These are phyloP conservation scores for Trichonephila clavata DNA, from an alignment of 1,140 invertebrate species.

Conservation along the genomic window DNA sequence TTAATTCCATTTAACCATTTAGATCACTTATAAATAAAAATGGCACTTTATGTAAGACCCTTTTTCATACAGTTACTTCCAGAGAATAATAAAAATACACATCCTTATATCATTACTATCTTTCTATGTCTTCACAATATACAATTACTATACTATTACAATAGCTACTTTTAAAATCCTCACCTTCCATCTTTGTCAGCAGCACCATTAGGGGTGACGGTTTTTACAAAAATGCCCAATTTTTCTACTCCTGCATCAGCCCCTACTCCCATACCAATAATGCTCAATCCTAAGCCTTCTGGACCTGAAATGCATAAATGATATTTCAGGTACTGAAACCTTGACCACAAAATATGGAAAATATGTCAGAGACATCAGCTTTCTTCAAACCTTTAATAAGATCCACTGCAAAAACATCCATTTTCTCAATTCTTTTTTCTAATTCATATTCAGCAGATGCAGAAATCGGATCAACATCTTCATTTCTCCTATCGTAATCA, in stretches of 20 bases:
- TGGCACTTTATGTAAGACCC: too few species aligned
- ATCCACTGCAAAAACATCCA: conserved; percentile 98
- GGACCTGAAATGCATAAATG: conserved; percentile 80
- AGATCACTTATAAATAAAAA: too few species aligned
- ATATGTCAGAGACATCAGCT: neutral
- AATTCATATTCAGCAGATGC: conserved; percentile 99
- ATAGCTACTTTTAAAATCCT: neutral
- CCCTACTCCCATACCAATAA: conserved; percentile 97
- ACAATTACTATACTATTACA: too few species aligned
- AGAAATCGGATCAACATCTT: conserved; percentile 98
- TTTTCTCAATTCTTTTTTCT: conserved; percentile 98
- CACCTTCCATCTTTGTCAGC: conserved; percentile 92
- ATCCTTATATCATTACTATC: too few species aligned
- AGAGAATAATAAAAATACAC: too few species aligned
- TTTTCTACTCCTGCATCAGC: conserved; percentile 98
- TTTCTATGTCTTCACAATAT: too few species aligned
- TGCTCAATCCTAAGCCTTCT: conserved; percentile 96
- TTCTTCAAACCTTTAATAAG: conserved; percentile 84
- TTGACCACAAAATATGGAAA: too few species aligned
- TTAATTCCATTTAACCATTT: too few species aligned
- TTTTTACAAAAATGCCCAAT: conserved; percentile 98
- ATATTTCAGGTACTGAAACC: neutral
- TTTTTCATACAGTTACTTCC: too few species aligned
- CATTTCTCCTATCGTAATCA: conserved; percentile 98
- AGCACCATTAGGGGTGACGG: conserved; percentile 97